A percentile compares a stretch with the other conserved stretches of the same genome.
Evolutionary conservation across 1,140 invertebrate genomes (phyloP).

Genomic region (Agraylea sexmaculata): DNA sequence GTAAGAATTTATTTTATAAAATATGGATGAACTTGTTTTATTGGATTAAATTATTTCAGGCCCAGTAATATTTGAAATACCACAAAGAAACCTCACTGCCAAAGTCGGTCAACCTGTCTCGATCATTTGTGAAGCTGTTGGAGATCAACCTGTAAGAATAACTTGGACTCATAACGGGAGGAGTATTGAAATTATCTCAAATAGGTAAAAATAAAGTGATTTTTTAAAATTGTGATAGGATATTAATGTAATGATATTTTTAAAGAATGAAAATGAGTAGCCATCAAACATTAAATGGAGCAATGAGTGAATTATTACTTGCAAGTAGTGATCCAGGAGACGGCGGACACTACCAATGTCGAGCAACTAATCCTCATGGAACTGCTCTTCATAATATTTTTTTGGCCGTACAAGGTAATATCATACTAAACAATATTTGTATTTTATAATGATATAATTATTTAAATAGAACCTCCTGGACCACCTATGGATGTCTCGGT

Average conservation of each 20-base stretch:
- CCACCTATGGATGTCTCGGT: slow-evolving; percentile 31
- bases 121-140: slow-evolving; percentile 71
- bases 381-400: slow-evolving; percentile 65
- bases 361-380: slow-evolving; percentile 72
- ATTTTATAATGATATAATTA: slow-evolving; percentile 2
- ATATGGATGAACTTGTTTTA: not conserved
- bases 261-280: slow-evolving; percentile 44
- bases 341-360: slow-evolving; percentile 73
- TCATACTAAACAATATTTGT: slow-evolving; percentile 2
- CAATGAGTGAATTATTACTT: slow-evolving; percentile 45
- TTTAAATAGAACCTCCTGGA: slow-evolving; percentile 30
- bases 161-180: slow-evolving; percentile 61
- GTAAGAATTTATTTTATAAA: slow-evolving; percentile 37
- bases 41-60: slow-evolving; percentile 40
- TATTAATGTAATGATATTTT: slow-evolving; percentile 12
- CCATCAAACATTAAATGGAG: slow-evolving; percentile 44
- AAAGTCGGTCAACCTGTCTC: slow-evolving; percentile 54
- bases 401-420: slow-evolving; percentile 67
- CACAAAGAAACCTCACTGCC: slow-evolving; percentile 54
- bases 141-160: slow-evolving; percentile 74
- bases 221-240: not conserved
- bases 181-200: slow-evolving; percentile 46
- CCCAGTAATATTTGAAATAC: slow-evolving; percentile 63
- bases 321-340: slow-evolving; percentile 54
- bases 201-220: slow-evolving; percentile 29